Evolutionary conservation across 2,797 vertebrate genomes (phyloP), one percentile per base, ranked within the genome.

Genomic region (Crypturellus tataupa): DNA sequence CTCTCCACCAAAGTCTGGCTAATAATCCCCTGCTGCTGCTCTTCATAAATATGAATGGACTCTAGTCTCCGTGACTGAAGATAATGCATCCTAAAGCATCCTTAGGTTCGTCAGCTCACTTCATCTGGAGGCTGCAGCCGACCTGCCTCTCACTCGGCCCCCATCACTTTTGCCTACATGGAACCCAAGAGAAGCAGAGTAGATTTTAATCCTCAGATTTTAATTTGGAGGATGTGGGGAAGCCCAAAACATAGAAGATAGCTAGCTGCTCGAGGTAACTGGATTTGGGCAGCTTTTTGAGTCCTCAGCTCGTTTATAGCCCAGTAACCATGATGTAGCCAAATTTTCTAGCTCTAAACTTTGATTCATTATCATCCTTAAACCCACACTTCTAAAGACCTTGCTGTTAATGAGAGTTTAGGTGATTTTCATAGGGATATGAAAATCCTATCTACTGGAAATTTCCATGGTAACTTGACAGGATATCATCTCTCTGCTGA

Each of bases 21-120:
- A 90, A 90, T 88, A 33, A 83, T 18, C 20, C 93, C 24, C 67
- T 87, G 39, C 49, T 80, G 40, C 80, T 95, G 31, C 33, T 82
- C 56, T 67, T 79, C 19, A 27, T 89, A 51, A 35, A 84, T 58
- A 56, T 94, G 67, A 47, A 85, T 8, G 72, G 80, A 72, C n/a
- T 47, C 55, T 39, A 56, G 17, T 46, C 31, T 78, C 53, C 0
- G 1, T 49, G 53, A 60, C n/a, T 49, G 75, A 72, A 94, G 47
- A 59, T 24, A 78, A 35, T 29, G 25, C 17, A 55, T 62, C 80
- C 67, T 80, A 83, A 39, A 25, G 25, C 24, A 53, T 62, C 79
- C 67, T 78, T 25, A 53, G 8, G 25, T 80, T 89, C 59, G 33
- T 23, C 11, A 39, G 25, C n/a, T 87, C 49, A 10, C 39, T 76